Evolutionary conservation across 92 coral and sea anemone genomes (phyloP), one percentile per base, ranked within the genome.

Genomic region (Meandrina meandrites): DNA sequence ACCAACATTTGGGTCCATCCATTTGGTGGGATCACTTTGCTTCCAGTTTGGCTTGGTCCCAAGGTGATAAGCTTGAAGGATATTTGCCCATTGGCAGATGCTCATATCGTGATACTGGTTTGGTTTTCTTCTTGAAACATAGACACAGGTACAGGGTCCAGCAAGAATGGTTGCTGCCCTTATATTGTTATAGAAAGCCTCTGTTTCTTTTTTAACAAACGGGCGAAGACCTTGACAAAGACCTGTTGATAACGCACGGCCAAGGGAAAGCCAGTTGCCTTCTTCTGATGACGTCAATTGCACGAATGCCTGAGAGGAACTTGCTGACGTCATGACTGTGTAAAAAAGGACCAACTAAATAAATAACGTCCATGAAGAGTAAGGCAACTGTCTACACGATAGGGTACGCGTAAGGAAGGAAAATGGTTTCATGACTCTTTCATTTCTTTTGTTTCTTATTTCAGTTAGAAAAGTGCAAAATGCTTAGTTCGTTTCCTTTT

Each of bases 261-360:
- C 98, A 32, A 96, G 94, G 42, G 95, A 91, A 15, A 96, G 91
- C 98, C 98, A 96, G 56, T 96, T 95, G 64, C 88, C 91, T 90
- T 92, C 93, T 28, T 85, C 91, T 30, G 82, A 30, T 5, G 88
- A 56, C 11, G 75, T 74, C 72, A 84, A 48, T 82, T 68, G 86
- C 17, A 82, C 86, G 32, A 82, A 82, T 30, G 76, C 66, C 22
- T 82, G 22, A 16, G 86, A 82, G 30, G 78, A 28, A 35, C 47
- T 30, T 68, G 64, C 17, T 7, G 86, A 68, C 57, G 66, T 37
- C 84, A 62, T 80, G 75, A 11, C 70, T 28, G 54, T 76, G 37
- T 78, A 28, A 51, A 28, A 11, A 66, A 7, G 0, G 8, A n/a
- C 30, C 1, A 24, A 54, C 22, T 66, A 16, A 66, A 4, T 66